Evolutionary conservation across 1,140 invertebrate genomes (phyloP).

Genomic region (Pogonognathellus flavescens): DNA sequence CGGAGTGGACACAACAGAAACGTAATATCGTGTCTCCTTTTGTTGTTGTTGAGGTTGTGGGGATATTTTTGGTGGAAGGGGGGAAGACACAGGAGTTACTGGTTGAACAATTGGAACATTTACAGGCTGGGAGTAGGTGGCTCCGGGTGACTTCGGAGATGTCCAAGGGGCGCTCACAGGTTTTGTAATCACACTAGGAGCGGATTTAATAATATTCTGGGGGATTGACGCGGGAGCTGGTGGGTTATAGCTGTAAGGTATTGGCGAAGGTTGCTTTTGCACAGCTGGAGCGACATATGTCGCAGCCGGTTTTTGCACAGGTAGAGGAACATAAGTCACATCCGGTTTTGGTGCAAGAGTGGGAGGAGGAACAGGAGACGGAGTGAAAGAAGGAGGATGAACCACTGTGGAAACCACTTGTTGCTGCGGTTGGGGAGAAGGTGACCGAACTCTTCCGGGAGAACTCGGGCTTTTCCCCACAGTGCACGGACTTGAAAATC

Average conservation of each 20-base stretch:
- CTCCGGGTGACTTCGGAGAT: neutral
- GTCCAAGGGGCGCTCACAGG: neutral
- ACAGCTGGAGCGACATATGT: neutral
- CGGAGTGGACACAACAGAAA: slow-evolving; percentile 59
- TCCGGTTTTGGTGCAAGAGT: neutral
- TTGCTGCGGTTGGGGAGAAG: neutral
- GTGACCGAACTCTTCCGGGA: neutral
- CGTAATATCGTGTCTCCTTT: slow-evolving; percentile 54
- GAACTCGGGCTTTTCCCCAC: neutral
- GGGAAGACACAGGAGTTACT: neutral
- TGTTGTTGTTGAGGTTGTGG: neutral
- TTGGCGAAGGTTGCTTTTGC: neutral
- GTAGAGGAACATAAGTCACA: neutral
- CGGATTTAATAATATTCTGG: too few species aligned
- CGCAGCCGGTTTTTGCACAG: neutral
- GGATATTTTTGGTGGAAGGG: neutral
- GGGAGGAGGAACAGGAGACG: slow-evolving; percentile 11
- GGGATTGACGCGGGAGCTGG: too few species aligned
- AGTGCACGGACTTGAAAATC: slow-evolving; percentile 29
- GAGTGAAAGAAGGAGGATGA: neutral
- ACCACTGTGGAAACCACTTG: neutral
- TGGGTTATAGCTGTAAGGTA: neutral
- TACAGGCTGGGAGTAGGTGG: neutral
- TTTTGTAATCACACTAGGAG: too few species aligned
- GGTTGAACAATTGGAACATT: slow-evolving; percentile 18